Percentiles rank a stretch among this genome's conserved stretches.
phyloP scores from a whole-genome alignment of 1,140 invertebrate genomes.

The Orius laevigatus region DNA sequence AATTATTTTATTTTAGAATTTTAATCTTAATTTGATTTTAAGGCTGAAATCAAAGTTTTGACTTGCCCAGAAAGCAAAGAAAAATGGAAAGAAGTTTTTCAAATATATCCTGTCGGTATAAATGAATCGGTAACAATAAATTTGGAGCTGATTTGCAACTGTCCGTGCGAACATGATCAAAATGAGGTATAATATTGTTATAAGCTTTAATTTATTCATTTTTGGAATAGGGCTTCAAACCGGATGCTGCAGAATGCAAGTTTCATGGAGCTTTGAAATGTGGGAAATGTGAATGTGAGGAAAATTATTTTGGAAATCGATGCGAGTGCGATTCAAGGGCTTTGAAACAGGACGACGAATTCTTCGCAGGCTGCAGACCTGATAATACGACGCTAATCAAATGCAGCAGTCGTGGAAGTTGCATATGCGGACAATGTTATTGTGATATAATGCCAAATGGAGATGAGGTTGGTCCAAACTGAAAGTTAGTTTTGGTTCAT shows the following conservation, averaged over 20 bases:
- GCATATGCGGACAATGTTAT: conserved; percentile 64
- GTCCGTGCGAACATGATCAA: conserved; percentile 59
- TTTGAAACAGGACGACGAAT: conserved; percentile 27
- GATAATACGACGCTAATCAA: conserved; percentile 51
- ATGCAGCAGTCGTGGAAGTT: conserved; percentile 59
- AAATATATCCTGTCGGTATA: conserved; percentile 85
- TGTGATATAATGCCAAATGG: conserved; percentile 39
- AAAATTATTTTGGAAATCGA: conserved; percentile 57
- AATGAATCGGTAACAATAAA: conserved; percentile 72
- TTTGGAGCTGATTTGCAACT: conserved; percentile 78
- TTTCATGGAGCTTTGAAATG: conserved; percentile 56
- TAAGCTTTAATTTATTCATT: too few relatives aligned
- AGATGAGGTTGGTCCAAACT: conserved; percentile 27
- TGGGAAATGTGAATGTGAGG: conserved; percentile 73
- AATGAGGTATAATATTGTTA: conserved; percentile 28
- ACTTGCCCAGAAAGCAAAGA: conserved; percentile 53
- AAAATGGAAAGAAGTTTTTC: conserved; percentile 65
- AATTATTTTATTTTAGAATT: conserved; percentile 1
- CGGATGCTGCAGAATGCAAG: conserved; percentile 41
- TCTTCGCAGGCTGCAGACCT: conserved; percentile 47
- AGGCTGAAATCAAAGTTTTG: conserved; percentile 50
- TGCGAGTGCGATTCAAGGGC: conserved; percentile 64
- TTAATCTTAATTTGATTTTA: conserved; percentile 21
- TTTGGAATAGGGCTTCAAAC: conserved; percentile 17
- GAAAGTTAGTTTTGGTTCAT: not conserved